These are phyloP conservation scores for Cybosia mesomella DNA, from an alignment of 2,888 invertebrate genomes.

Conservation along the genomic window DNA sequence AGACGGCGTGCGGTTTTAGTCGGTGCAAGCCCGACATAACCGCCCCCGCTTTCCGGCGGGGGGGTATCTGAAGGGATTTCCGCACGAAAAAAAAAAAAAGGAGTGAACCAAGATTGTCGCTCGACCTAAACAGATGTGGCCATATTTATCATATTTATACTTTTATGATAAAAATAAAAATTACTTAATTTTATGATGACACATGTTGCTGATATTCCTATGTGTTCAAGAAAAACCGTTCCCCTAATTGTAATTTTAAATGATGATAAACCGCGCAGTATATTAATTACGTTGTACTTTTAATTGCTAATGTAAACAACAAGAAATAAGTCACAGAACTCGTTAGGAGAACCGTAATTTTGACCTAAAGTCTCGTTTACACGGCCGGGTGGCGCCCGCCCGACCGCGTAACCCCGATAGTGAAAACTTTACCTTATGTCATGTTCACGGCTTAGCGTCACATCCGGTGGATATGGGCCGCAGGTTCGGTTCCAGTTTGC, in stretches of 20 bases:
- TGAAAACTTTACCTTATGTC: constrained; percentile 69
- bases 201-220: background rate
- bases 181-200: background rate
- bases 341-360: constrained; percentile 37
- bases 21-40: no score
- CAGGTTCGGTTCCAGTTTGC: constrained; percentile 73
- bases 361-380: constrained; percentile 70
- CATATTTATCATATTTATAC: no score
- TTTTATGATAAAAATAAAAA: background rate
- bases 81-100: no score
- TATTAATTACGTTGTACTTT: constrained; percentile 11
- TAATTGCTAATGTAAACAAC: constrained; percentile 2
- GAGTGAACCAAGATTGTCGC: no score
- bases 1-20: no score
- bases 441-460: constrained; percentile 64
- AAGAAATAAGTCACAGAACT: constrained; percentile 29
- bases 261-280: constrained; percentile 8
- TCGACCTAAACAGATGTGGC: no score
- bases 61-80: no score
- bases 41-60: no score
- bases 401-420: constrained; percentile 74
- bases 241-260: constrained; percentile 5
- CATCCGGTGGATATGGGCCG: constrained; percentile 75
- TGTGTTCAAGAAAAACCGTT: constrained; percentile 4
- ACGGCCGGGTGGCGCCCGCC: constrained; percentile 67